Evolutionary conservation across 1,140 invertebrate species (phyloP), one percentile per base, ranked within the genome.

Genomic region (Drosophila burlai): DNA sequence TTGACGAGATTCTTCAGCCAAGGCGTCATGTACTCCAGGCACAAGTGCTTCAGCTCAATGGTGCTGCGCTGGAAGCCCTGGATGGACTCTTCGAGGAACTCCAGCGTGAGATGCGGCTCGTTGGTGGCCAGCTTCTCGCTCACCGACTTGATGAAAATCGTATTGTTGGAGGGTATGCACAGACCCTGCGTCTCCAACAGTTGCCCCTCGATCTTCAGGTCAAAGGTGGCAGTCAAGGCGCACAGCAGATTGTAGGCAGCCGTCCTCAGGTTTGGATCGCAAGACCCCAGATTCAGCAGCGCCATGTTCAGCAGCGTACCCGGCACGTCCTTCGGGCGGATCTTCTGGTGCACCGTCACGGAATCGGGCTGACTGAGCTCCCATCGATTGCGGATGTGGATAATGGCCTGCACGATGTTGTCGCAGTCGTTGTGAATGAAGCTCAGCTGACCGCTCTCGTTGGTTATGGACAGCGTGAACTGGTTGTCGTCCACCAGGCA

Each of bases 391-490:
- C 98, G 94, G 76, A 99, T 99, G 90, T 99, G 98, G 89, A 99
- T 98, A 79, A 99, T 98, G 50, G 98, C 97, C 94, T 99, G 98
- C 13, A 99, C 98, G 83, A 99, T 99, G 83, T 96, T 98, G 93
- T 99, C 98, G 94, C 98, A 99, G 93, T 99, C 98, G 92, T 98
- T 99, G 93, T 99, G 98, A 80, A 99, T 99, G 93, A 99, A 99
- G 76, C 97, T 98, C 13, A 99, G 93, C 8, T 98, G 98, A 2
- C 98, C 98, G 79, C 97, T 96, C 93, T 99, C 98, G 93, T 99
- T 99, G 43, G 98, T 96, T 78, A 99, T 99, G 0, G 98, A 99
- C 46, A 99, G 92, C 0, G 98, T 99, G 91, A 99, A 99, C 93
- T 99, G 98, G 93, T 99, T 99, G 94, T 99, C 99, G 93, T 99